Conservation (phyloP, 1,140 invertebrate species). For the Dermatophagoides farinae region DNA sequence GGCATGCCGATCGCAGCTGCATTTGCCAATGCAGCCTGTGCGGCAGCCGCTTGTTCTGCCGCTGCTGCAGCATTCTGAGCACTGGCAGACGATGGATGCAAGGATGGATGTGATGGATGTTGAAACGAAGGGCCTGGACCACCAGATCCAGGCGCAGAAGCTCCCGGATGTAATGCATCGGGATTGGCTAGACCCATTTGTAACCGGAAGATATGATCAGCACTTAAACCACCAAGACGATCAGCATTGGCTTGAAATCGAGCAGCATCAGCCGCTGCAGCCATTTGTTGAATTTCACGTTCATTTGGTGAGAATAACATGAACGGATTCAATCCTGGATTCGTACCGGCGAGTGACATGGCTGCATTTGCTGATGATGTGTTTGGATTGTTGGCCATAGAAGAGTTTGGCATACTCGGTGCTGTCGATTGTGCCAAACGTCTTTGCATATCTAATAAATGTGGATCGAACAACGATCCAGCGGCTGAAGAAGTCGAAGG, state of each 20-base stretch:
- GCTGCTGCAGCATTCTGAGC: conserved; percentile 23
- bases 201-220: conserved; percentile 51
- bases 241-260: conserved; percentile 33
- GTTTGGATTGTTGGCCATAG: neutral
- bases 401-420: neutral
- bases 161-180: conserved; percentile 43
- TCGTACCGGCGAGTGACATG: conserved; percentile 12
- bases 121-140: conserved; percentile 30
- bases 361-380: neutral
- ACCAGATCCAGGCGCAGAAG: conserved; percentile 66
- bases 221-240: conserved; percentile 39
- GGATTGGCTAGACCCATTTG: conserved; percentile 57
- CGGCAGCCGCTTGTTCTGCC: conserved; percentile 21
- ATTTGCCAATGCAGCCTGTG: conserved; percentile 23
- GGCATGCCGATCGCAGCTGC: conserved; percentile 37
- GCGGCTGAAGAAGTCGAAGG: conserved; percentile 19
- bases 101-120: neutral
- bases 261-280: conserved; percentile 2
- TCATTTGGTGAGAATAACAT: conserved; percentile 24
- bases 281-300: conserved; percentile 21
- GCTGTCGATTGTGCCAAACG: conserved; percentile 29
- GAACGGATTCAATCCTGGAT: conserved; percentile 14
- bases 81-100: conserved; percentile 30
- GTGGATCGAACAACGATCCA: conserved; percentile 48
- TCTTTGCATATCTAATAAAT: conserved; percentile 73